Evolutionary conservation across 2,113 vertebrate genomes (phyloP), one percentile per base, ranked within the genome.

Genomic region (Xiphophorus couchianus): DNA sequence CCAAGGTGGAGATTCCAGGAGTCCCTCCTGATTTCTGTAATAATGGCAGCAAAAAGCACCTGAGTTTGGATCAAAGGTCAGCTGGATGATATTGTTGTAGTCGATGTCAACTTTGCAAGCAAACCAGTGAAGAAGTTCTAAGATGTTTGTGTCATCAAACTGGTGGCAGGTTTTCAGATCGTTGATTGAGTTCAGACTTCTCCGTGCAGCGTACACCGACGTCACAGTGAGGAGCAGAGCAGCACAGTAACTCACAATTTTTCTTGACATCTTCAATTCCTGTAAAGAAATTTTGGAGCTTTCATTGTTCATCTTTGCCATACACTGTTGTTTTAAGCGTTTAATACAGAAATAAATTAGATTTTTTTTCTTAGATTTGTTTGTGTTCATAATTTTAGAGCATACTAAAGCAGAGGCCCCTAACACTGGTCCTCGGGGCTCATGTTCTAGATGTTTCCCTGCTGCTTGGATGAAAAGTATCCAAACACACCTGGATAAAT

Each of bases 41-140:
- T 58, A 4, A 35, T 77, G 75, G 4, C 67, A 42, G 0, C 68
- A 27, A 30, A 31, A 64, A 19, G 6, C 22, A 58, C 8, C 12
- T 27, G 0, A 5, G 0, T 2, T 48, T 77, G 67, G 44, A 62
- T 65, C 0, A 71, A 77, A 77, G 9, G 0, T 39, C 62, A 77
- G 75, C 13, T 0, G 2, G 48, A 63, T 61, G 30, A 5, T 15
- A 27, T 30, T 15, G 51, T 58, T 6, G 0, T 58, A 25, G 42
- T 48, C 3, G 63, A 69, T 69, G 7, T 35, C 0, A 37, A 79
- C 70, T 19, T 10, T 8, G 5, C 9, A n/a, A 22, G 77, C 65
- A 73, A 79, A 79, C 77, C 77, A 79, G 58, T 51, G 58, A 51
- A 79, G 77, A 19, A 73, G 39, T 39, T n/a, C 27, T 54, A 62